Conservation (phyloP, 2,797 vertebrate species). For the Novumbra hubbsi region DNA sequence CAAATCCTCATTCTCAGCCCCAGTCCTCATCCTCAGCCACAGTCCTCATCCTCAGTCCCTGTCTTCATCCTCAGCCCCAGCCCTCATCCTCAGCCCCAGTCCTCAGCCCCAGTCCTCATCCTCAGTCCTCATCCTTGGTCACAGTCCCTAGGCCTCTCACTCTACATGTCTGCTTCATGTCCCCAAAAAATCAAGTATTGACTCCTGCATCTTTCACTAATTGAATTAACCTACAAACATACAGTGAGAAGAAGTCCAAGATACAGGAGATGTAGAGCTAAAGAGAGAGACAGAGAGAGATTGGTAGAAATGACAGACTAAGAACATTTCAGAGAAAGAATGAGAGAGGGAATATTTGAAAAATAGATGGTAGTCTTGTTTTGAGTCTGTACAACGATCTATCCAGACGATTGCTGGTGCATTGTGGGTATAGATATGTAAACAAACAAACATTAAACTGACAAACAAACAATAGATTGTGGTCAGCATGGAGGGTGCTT, state of each 20-base stretch:
- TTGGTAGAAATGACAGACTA: not conserved
- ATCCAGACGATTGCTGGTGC: constrained; percentile 83
- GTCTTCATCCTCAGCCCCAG: too few relatives aligned
- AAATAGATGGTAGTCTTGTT: constrained; percentile 75
- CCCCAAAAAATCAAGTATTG: not conserved
- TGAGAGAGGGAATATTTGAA: constrained; percentile 58
- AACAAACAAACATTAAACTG: constrained; percentile 23
- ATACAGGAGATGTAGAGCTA: not conserved
- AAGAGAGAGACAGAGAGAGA: not conserved
- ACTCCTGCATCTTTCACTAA: not conserved
- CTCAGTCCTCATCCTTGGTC: too few relatives aligned
- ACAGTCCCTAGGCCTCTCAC: not conserved
- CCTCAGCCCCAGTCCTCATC: too few relatives aligned
- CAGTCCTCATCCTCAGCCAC: too few relatives aligned
- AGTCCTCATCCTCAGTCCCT: too few relatives aligned
- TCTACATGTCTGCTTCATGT: not conserved
- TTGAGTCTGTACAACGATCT: constrained; percentile 83
- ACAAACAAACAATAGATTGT: constrained; percentile 4
- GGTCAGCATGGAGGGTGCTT: constrained; percentile 60
- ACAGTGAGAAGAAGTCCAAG: not conserved
- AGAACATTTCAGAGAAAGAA: constrained; percentile 47
- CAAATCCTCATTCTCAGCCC: too few relatives aligned
- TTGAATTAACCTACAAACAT: constrained; percentile 1
- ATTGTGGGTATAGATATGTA: constrained; percentile 78
- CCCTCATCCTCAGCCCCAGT: too few relatives aligned